Base-by-base conservation (phyloP, 2,797 vertebrate species). In the Manis javanica region DNA sequence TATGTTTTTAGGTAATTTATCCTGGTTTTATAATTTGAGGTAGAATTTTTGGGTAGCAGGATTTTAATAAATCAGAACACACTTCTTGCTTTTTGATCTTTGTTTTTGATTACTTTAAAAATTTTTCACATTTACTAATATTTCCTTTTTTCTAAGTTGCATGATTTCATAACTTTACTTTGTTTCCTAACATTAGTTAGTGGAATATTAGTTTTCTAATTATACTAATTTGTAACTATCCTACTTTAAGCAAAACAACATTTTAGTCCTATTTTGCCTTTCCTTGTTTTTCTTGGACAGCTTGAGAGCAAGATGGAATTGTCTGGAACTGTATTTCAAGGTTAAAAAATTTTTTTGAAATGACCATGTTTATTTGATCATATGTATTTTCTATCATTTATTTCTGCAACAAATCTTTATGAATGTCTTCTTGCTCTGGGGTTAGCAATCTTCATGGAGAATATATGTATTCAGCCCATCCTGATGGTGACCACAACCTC, bases 391-490 rank as follows among this genome's bases (percentile, higher is more conserved):
- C 19, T 75, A 39, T 37, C 31, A 84, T 37, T 51, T 72, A 26
- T 29, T 90, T 57, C 16, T 72, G 31, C n/a, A 46, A 49, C 13
- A 37, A 57, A 51, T 82, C 4, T 63, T 82, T 13, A 51, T 23
- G 66, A 82, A 42, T 75, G 68, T 51, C 4, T 86, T 75, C 74
- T 82, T 61, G 19, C 51, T 87, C 53, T 66, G 19, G 11, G 3
- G 55, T 64, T 78, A 39, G 64, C 24, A 53, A 29, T 61, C 21
- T 75, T 61, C 31, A 24, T 46, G 9, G 3, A n/a, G n/a, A 37
- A 69, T 8, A 37, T 8, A 19, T 39, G 0, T 37, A 6, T 19
- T 18, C 23, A 16, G 29, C 10, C n/a, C 2, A 3, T 11, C 2
- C 3, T 10, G 8, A 7, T 14, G 10, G 7, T 46, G 42, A 46